Evolutionary conservation across 1,140 invertebrate species (phyloP).

Genomic region (Sitophilus oryzae): DNA sequence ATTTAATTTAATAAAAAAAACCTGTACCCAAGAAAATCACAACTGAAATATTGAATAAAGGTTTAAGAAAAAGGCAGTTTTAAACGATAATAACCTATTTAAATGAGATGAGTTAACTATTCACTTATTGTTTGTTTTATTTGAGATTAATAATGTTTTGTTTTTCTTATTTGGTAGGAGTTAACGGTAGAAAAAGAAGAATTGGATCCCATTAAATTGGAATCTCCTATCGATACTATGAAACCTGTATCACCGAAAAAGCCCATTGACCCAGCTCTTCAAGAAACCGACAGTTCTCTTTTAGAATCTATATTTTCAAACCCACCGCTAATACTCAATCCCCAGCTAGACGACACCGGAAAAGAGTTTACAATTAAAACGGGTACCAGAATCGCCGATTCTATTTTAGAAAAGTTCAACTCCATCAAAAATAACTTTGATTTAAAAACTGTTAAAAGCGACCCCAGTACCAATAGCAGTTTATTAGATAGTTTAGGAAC

Average conservation of each 20-base stretch:
- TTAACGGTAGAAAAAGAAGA: neutral
- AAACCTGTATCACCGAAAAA: constrained; percentile 17
- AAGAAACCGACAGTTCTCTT: constrained; percentile 41
- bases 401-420: constrained; percentile 40
- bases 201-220: neutral
- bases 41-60: too few relatives aligned
- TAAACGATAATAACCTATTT: too few relatives aligned
- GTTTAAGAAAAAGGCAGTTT: too few relatives aligned
- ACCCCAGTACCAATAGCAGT: constrained; percentile 13
- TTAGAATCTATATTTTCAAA: constrained; percentile 38
- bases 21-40: too few relatives aligned
- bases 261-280: constrained; percentile 41
- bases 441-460: constrained; percentile 4
- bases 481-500: constrained; percentile 21
- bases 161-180: neutral
- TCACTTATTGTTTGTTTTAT: too few relatives aligned
- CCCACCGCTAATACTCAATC: constrained; percentile 35
- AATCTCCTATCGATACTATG: constrained; percentile 3
- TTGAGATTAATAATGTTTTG: too few relatives aligned
- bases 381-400: constrained; percentile 40
- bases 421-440: constrained; percentile 38
- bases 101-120: too few relatives aligned
- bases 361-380: constrained; percentile 40
- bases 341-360: constrained; percentile 44
- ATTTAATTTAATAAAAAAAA: too few relatives aligned